phyloP scores from a whole-genome alignment of 92 coral and sea anemone genomes.

The Porites evermanni region DNA sequence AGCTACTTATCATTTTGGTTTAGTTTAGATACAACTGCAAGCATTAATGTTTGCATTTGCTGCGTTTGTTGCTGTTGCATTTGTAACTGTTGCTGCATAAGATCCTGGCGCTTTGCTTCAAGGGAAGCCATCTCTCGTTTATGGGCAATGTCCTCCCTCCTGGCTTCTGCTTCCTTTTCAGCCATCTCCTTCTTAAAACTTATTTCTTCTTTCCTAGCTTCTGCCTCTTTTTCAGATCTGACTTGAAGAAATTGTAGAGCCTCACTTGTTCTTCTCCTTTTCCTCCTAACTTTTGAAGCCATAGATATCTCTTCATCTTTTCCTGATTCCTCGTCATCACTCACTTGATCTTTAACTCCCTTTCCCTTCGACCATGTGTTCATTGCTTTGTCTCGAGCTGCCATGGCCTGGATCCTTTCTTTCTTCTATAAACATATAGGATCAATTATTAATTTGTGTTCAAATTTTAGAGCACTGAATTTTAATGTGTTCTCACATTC shows the following conservation, averaged over 20 bases:
- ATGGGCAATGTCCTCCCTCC: too few species aligned
- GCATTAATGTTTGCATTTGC: not conserved
- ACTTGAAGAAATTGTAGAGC: too few species aligned
- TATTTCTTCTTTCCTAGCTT: too few species aligned
- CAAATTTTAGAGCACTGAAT: too few species aligned
- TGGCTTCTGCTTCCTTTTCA: too few species aligned
- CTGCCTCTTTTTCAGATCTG: too few species aligned
- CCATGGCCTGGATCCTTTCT: conserved; percentile 52
- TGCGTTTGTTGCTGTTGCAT: conserved; percentile 26
- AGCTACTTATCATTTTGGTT: too few species aligned
- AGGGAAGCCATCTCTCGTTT: not conserved
- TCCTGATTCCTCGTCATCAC: conserved; percentile 24
- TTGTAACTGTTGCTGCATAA: conserved; percentile 41
- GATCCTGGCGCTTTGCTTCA: conserved; percentile 34
- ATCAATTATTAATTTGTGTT: too few species aligned
- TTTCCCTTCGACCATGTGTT: conserved; percentile 42
- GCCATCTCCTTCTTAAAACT: too few species aligned
- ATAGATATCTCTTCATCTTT: conserved; percentile 42
- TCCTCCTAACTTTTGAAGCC: conserved; percentile 25
- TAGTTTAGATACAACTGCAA: too few species aligned
- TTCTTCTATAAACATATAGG: conserved; percentile 3
- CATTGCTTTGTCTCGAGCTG: conserved; percentile 50
- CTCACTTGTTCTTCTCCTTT: conserved; percentile 21
- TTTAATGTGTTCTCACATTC: too few species aligned
- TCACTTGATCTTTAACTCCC: not conserved